Base-by-base conservation (phyloP, 1,140 invertebrate species). In the Galleria mellonella region DNA sequence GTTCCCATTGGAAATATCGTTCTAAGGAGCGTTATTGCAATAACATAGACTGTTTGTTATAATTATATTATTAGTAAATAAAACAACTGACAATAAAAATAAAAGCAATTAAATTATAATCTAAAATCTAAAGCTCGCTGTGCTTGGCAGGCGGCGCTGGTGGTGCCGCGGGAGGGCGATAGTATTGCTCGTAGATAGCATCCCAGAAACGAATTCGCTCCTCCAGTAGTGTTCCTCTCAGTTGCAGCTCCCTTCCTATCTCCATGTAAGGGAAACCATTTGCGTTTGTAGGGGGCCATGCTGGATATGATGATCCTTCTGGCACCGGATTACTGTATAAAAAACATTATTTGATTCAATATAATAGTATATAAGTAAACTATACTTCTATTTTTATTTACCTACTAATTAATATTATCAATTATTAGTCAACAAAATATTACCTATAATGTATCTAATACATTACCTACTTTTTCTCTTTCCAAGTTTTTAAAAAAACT, bases 171-270 rank as follows among this genome's bases (percentile, higher is more conserved):
- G 66, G 65, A n/a, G 14, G 28, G 7, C 51, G 45, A 35, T 68
- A 65, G 37, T 66, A 35, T 44, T 54, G 32, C 15, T 57, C 43
- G 28, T 65, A 68, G 14, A 72, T 60, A 2, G 35, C 30, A 0
- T 68, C 57, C 64, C 68, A 72, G 27, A 72, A 63, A 10, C 17
- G 36, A n/a, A 27, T 38, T 9, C 51, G 45, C 15, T 54, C 45
- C 13, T 57, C 47, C 31, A 52, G 30, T 17, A 59, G 42, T 6
- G 32, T n/a, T 5, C 42, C 47, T 3, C 39, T 37, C 33, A 67
- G 39, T 42, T 55, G 33, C 6, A 50, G 10, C 2, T 32, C 23
- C 3, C 28, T 8, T 29, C 37, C 42, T 0, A 67, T 9, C 0
- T 15, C 33, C 49, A 57, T 54, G 46, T 58, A 46, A 1, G 54